Percentiles rank a stretch among this genome's conserved stretches.
Conservation (phyloP, 1,140 invertebrate genomes). For the Caenorhabditis inopinata region DNA sequence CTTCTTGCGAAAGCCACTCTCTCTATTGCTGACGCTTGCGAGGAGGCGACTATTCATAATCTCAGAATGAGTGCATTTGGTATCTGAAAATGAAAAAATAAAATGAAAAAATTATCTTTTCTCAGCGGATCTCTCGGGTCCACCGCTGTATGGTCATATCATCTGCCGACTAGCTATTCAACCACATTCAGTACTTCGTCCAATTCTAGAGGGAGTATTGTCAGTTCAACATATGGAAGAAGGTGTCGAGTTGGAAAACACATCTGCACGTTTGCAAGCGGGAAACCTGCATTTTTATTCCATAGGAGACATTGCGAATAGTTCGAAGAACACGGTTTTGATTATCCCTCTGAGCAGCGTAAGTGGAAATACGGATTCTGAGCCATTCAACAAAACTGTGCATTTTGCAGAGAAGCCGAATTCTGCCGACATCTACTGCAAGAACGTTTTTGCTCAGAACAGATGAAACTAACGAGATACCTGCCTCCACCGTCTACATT, state of each 20-base stretch:
- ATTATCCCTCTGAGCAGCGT: constrained; percentile 7
- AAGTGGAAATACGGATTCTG: neutral
- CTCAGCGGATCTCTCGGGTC: constrained; percentile 42
- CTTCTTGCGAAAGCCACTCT: constrained; percentile 39
- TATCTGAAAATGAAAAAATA: neutral
- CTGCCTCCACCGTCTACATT: constrained; percentile 7
- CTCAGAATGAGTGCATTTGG: constrained; percentile 41
- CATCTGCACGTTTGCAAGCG: constrained; percentile 20
- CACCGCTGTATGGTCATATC: constrained; percentile 44
- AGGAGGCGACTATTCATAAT: constrained; percentile 40
- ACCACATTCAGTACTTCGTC: constrained; percentile 36
- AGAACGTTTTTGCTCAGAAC: constrained; percentile 25
- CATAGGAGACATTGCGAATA: constrained; percentile 15
- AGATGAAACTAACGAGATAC: constrained; percentile 1
- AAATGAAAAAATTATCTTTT: too few relatives aligned
- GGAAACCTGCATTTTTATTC: constrained; percentile 33
- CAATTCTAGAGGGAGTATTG: constrained; percentile 36
- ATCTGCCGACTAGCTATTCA: constrained; percentile 43
- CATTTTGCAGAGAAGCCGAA: constrained; percentile 28
- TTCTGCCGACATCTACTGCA: constrained; percentile 18
- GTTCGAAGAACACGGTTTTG: constrained; percentile 11
- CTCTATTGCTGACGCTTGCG: constrained; percentile 35
- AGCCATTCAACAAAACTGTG: neutral
- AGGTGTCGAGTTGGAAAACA: neutral
- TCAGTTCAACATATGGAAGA: constrained; percentile 32